phyloP scores from a whole-genome alignment of 2,797 vertebrate species.

The Fringilla coelebs region DNA sequence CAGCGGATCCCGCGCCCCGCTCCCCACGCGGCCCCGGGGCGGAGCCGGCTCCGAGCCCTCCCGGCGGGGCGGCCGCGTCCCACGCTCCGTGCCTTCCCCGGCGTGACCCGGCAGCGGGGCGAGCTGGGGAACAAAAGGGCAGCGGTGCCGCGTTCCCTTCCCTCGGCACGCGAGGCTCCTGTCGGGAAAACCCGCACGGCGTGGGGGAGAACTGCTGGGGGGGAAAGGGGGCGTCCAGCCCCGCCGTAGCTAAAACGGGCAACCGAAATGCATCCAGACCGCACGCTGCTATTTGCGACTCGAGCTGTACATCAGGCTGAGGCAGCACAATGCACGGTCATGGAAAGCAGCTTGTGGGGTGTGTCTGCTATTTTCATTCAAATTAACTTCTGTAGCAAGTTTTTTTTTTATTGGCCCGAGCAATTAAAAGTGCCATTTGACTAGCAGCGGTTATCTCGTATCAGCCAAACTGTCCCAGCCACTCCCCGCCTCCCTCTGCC shows the following conservation, averaged over 20 bases:
- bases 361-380: slow-evolving; percentile 40
- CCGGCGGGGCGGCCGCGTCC: background rate
- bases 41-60: background rate
- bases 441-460: slow-evolving; percentile 26
- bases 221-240: accelerated
- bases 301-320: background rate
- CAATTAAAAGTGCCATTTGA: slow-evolving; percentile 19
- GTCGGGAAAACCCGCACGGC: accelerated
- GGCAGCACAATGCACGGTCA: background rate
- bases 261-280: background rate
- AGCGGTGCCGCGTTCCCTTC: background rate
- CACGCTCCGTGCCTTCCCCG: background rate
- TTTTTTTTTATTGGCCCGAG: background rate
- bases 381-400: slow-evolving; percentile 31
- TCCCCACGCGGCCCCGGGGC: background rate
- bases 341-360: slow-evolving; percentile 15
- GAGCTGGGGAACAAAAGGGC: background rate
- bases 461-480: slow-evolving; percentile 41
- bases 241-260: background rate
- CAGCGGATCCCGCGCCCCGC: background rate
- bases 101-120: background rate
- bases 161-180: background rate
- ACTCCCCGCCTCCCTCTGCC: slow-evolving; percentile 47
- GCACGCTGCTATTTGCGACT: background rate
- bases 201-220: background rate